Base-by-base conservation (phyloP, 2,113 vertebrate species). In the human region DNA sequence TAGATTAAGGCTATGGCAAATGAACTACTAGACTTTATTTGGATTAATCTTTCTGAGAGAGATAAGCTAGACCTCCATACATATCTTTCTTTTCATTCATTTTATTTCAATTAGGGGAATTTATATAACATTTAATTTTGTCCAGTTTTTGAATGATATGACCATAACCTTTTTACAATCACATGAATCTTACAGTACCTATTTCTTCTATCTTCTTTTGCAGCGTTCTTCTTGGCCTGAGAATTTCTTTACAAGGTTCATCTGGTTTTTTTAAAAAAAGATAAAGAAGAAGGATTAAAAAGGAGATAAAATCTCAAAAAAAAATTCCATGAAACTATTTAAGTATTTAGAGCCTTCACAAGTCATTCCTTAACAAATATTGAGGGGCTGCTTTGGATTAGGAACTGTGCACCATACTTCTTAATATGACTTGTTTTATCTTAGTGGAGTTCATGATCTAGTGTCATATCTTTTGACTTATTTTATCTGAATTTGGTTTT, bases 141-240 rank as follows among this genome's bases (percentile, higher is more conserved):
- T 38, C 12, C 45, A 89, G 86, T 48, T 95, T 68, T 30, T 22
- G 14, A 85, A 70, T 48, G 10, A 78, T 22, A 72, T 6, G 27
- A 16, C 32, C 23, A 22, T 25, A 75, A 52, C 40, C 11, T 95
- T 76, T 87, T 55, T 79, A 72, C 3, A 75, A 30, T 45, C 40
- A 35, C 6, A 72, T n/a, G 75, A 52, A 73, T 88, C 68, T 76
- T 30, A 78, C 3, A 70, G 11, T 87, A 99, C 99, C 98, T 99
- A 98, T 23, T 40, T 98, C 50, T 0, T 3, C 0, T 92, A 99
- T 98, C 96, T 25, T 38, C 5, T 96, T 40, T 70, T 0, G 1
- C 5, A 98, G 97, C 97, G 1, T 98, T 97, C 99, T 97, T 91
- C 93, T 98, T 16, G 98, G 89, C 98, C 99, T 98, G 55, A 99